Conservation (phyloP, 2,888 invertebrate species). For the Pantelozetes paolii region DNA sequence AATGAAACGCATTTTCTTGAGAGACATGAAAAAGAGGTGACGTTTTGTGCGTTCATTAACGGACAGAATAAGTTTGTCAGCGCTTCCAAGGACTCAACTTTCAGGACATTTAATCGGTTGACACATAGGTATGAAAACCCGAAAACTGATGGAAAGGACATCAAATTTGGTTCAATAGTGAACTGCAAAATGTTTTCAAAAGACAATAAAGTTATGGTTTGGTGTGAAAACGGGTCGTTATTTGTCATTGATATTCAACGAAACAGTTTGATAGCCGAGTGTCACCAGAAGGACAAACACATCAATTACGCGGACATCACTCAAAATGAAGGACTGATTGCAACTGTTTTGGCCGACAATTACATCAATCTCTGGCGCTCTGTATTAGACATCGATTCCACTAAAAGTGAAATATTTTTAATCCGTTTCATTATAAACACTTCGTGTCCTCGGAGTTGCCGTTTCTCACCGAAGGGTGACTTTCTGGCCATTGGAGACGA, state of each 20-base stretch:
- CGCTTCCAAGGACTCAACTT: conserved; percentile 7
- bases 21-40: neutral
- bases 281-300: neutral
- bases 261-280: neutral
- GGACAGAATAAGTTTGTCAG: neutral
- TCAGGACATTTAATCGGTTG: neutral
- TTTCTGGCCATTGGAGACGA: conserved; percentile 63
- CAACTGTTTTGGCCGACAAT: conserved; percentile 45
- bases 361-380: conserved; percentile 12
- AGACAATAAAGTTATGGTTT: neutral
- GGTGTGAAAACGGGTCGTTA: conserved; percentile 1
- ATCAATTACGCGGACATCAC: conserved; percentile 38
- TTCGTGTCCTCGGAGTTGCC: conserved; percentile 40
- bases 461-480: conserved; percentile 54
- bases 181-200: neutral
- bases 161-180: neutral
- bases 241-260: neutral
- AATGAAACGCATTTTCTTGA: neutral
- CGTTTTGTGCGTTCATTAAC: conserved; percentile 8
- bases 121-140: neutral
- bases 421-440: neutral
- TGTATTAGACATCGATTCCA: neutral
- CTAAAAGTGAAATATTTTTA: neutral
- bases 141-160: neutral
- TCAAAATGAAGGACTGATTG: conserved; percentile 41